Evolutionary conservation across 2,888 invertebrate species (phyloP).

Genomic region (Leucania comma): DNA sequence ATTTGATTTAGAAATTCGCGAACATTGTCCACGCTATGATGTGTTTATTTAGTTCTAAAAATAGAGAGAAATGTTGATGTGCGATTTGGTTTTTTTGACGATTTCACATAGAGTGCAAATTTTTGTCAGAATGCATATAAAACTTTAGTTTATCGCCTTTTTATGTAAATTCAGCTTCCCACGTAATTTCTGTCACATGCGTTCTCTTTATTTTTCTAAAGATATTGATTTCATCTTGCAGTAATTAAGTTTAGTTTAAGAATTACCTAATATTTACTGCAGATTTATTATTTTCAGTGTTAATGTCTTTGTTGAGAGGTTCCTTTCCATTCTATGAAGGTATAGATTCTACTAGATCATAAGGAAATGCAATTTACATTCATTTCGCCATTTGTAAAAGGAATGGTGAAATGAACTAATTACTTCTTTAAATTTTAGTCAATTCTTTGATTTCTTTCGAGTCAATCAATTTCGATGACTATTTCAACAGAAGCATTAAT

Average conservation of each 20-base stretch:
- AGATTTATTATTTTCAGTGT: too few relatives aligned
- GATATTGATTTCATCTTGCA: neutral
- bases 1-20: constrained; percentile 27
- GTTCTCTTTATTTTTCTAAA: neutral
- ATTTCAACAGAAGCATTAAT: constrained; percentile 23
- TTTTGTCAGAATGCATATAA: neutral
- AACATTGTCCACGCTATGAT: constrained; percentile 10
- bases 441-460: neutral
- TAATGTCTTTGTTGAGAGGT: too few relatives aligned
- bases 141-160: neutral
- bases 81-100: neutral
- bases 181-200: constrained; percentile 9
- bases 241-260: neutral
- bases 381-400: too few relatives aligned
- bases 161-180: neutral
- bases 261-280: neutral
- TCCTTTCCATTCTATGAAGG: too few relatives aligned
- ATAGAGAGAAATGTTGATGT: constrained; percentile 6
- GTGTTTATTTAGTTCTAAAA: constrained; percentile 27
- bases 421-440: too few relatives aligned
- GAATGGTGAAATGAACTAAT: too few relatives aligned
- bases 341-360: too few relatives aligned
- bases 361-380: too few relatives aligned
- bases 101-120: neutral
- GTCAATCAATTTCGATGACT: constrained; percentile 15